phyloP scores from a whole-genome alignment of 2,797 vertebrate species.

The Leuciscus waleckii region DNA sequence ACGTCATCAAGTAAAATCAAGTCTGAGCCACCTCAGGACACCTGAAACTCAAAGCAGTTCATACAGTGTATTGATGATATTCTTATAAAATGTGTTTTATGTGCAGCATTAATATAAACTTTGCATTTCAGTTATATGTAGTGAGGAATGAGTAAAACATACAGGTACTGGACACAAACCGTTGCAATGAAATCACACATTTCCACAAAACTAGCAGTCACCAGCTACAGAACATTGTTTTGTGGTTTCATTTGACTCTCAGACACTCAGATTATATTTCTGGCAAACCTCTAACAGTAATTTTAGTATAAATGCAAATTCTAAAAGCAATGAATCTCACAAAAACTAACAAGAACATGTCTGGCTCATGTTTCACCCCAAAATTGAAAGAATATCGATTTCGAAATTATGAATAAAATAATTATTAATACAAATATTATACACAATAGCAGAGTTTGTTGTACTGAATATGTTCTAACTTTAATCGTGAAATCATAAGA shows the following conservation, averaged over 20 bases:
- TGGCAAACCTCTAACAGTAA: not conserved
- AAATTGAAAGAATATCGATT: not conserved
- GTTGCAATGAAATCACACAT: not conserved
- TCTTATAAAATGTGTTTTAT: conserved; percentile 10
- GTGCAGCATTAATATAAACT: not conserved
- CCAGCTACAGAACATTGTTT: not conserved
- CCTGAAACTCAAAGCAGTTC: conserved; percentile 7
- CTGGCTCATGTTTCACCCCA: not conserved
- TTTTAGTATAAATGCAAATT: not conserved
- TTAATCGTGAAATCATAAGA: not conserved
- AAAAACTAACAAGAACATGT: conserved; percentile 5
- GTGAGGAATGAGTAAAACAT: not conserved
- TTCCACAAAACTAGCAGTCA: not conserved
- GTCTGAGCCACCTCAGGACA: not conserved
- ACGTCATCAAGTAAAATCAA: not conserved
- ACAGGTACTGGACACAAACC: not conserved
- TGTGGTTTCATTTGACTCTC: not conserved
- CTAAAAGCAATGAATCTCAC: not conserved
- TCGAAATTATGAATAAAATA: not conserved
- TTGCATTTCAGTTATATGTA: not conserved
- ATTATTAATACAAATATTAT: not conserved
- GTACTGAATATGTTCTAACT: not conserved
- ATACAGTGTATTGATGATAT: not conserved
- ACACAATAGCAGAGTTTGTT: not conserved
- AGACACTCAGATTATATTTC: not conserved